phyloP scores from a whole-genome alignment of 2,888 invertebrate species.

The Meloe dianella region DNA sequence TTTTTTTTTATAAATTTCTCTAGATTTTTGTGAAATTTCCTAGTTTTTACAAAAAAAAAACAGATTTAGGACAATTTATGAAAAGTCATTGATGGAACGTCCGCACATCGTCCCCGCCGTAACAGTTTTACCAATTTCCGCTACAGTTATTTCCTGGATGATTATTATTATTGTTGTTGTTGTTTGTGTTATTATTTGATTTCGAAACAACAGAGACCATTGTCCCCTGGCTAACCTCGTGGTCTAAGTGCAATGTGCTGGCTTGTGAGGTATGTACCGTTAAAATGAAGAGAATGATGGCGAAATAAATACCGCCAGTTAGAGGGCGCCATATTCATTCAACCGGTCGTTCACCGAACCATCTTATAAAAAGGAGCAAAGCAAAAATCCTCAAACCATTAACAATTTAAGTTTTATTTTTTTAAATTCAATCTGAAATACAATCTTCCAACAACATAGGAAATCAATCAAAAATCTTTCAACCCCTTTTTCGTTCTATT shows the following conservation, averaged over 20 bases:
- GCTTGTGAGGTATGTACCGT: constrained; percentile 22
- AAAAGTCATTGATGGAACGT: no score
- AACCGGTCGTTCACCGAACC: constrained; percentile 27
- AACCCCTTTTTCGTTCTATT: neutral
- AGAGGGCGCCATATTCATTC: constrained; percentile 25
- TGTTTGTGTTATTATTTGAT: neutral
- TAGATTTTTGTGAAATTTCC: neutral
- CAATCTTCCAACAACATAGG: neutral
- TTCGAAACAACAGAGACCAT: constrained; percentile 14
- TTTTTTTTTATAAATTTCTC: neutral
- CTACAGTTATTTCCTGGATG: constrained; percentile 15
- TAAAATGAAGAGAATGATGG: constrained; percentile 14
- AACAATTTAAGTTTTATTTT: neutral
- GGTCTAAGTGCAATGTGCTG: constrained; percentile 14
- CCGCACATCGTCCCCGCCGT: neutral
- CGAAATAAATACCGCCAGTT: constrained; percentile 22
- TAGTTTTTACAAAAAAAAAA: no score
- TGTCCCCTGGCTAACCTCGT: constrained; percentile 13
- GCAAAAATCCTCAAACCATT: neutral
- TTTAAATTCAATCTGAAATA: neutral
- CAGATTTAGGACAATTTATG: no score
- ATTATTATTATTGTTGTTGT: constrained; percentile 6
- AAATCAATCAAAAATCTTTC: neutral
- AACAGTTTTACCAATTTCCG: constrained; percentile 8
- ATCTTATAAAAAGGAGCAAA: neutral